Conservation (phyloP, 2,888 invertebrate species). For the Orthonychiurus folsomi region DNA sequence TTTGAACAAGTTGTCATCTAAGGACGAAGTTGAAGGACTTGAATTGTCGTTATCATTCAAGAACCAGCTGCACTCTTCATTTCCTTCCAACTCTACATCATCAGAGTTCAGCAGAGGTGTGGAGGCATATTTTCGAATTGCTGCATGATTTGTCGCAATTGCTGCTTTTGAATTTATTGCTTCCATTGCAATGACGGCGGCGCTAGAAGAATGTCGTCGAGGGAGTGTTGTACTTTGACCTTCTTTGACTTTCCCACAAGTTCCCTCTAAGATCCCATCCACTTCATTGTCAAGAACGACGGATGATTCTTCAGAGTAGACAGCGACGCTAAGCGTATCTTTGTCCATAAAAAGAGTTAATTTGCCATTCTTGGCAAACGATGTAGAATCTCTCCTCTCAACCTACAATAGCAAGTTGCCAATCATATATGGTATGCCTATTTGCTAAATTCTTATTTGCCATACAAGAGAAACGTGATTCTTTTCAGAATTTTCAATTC, state of each 20-base stretch:
- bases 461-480: too few relatives aligned
- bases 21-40: neutral
- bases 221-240: constrained; percentile 16
- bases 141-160: neutral
- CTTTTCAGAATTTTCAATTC: neutral
- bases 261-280: neutral
- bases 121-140: constrained; percentile 21
- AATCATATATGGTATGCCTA: too few relatives aligned
- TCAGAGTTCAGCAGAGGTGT: constrained; percentile 24
- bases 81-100: constrained; percentile 3
- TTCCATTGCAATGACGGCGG: constrained; percentile 2
- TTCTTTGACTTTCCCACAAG: neutral
- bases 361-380: constrained; percentile 18
- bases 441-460: too few relatives aligned
- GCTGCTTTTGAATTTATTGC: neutral
- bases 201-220: constrained; percentile 22
- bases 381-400: neutral
- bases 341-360: constrained; percentile 19
- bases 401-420: neutral
- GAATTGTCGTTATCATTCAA: neutral
- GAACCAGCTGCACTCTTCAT: neutral
- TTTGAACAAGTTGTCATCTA: neutral
- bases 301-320: neutral
- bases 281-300: neutral
- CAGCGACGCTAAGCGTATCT: neutral